These are phyloP conservation scores for Drosophila kanapiae DNA, from an alignment of 1,140 invertebrate genomes.

Conservation along the genomic window DNA sequence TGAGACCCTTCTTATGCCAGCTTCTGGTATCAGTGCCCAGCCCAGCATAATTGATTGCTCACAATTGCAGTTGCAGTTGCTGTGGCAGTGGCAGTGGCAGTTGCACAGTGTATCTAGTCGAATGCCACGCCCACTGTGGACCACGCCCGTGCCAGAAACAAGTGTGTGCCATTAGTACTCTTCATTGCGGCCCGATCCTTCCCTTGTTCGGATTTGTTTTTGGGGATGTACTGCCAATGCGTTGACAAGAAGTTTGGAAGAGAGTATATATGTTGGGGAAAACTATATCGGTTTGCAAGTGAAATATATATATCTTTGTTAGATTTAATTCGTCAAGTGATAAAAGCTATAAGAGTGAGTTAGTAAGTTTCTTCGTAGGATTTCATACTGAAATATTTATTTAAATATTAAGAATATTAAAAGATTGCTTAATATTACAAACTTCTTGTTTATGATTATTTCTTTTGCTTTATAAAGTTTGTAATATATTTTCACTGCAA, in stretches of 20 bases:
- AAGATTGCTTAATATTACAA: too few species aligned
- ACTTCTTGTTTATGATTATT: too few species aligned
- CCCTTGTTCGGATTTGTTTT: slow-evolving; percentile 9
- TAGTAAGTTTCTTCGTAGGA: too few species aligned
- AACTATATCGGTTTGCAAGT: background rate
- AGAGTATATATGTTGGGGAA: slow-evolving; percentile 1
- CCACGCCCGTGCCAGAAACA: slow-evolving; percentile 34
- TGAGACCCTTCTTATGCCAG: slow-evolving; percentile 2
- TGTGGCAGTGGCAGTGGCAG: slow-evolving; percentile 5
- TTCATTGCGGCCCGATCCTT: slow-evolving; percentile 24
- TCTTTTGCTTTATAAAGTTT: too few species aligned
- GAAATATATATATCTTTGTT: background rate
- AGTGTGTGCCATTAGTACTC: slow-evolving; percentile 39
- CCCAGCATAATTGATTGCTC: slow-evolving; percentile 41
- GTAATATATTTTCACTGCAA: too few species aligned
- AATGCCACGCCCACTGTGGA: slow-evolving; percentile 24
- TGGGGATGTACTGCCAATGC: slow-evolving; percentile 1
- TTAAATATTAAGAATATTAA: too few species aligned
- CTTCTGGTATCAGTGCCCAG: slow-evolving; percentile 9
- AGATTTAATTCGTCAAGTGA: too few species aligned
- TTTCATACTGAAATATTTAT: background rate
- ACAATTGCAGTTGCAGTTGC: slow-evolving; percentile 11
- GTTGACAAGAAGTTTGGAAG: background rate
- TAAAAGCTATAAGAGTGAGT: too few species aligned
- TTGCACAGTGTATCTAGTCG: slow-evolving; percentile 17